Evolutionary conservation across 2,888 invertebrate species (phyloP), one percentile per base, ranked within the genome.

Genomic region (Azorinus chamasolen): DNA sequence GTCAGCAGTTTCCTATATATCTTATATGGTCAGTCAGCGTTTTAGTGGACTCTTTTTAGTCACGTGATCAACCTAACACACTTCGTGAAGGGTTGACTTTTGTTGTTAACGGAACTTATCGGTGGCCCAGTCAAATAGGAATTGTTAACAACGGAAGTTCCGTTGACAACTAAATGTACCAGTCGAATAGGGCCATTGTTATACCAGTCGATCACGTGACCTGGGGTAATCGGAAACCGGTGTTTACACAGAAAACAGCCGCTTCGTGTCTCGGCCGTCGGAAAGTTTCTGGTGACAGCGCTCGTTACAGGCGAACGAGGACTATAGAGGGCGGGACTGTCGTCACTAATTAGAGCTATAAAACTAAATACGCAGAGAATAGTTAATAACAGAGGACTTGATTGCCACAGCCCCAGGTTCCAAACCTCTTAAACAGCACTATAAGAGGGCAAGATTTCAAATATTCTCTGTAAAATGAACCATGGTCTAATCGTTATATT

Each of bases 241-340:
- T 80, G 75, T 80, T 80, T 80, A 80, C 72, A 68, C 55, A 65
- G 61, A 69, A 65, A 75, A 69, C 79, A 80, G 69, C 68, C 76
- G 79, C 64, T 59, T 46, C 27, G 46, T 71, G 72, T 76, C 75
- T 51, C 61, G 55, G 51, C 37, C 50, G 63, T 72, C 57, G 61
- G 63, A 63, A 54, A 57, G 69, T 63, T 59, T 64, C 48, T 27
- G 64, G 64, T 64, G 72, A 68, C 69, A 53, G 72, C 72, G 72
- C 64, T 69, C 55, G 45, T 53, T 25, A 48, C 57, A 58, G 46
- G 27, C 32, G 20, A 57, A 57, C 48, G 41, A 46, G 61, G 53
- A 72, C 51, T 55, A 27, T 61, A 61, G 64, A 64, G 61, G 72
- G 72, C 68, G 62, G 46, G 69, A 50, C 62, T 12, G 51, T 43